phyloP scores from a whole-genome alignment of 2,888 invertebrate genomes.

The Scaptomyza polygonia region DNA sequence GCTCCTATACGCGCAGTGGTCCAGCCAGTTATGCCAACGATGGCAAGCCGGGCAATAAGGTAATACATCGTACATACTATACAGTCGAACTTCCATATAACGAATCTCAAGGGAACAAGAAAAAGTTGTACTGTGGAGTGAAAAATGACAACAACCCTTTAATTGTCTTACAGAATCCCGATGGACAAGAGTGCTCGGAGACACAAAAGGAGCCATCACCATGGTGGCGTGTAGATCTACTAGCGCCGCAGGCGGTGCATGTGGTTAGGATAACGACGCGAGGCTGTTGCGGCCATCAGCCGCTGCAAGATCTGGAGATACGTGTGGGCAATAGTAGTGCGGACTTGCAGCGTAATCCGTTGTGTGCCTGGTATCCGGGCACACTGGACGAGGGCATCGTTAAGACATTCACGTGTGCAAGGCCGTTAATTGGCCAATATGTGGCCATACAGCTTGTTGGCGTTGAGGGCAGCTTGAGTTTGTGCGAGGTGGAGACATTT shows the following conservation, averaged over 20 bases:
- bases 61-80: slow-evolving; percentile 24
- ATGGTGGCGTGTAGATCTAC: slow-evolving; percentile 96
- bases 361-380: slow-evolving; percentile 97
- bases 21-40: slow-evolving; percentile 94
- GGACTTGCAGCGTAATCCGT: slow-evolving; percentile 93
- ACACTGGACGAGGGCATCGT: slow-evolving; percentile 96
- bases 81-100: neutral
- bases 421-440: slow-evolving; percentile 93
- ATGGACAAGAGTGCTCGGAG: slow-evolving; percentile 94
- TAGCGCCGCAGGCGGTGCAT: slow-evolving; percentile 92
- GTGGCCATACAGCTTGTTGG: slow-evolving; percentile 95
- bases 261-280: slow-evolving; percentile 93
- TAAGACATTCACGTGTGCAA: slow-evolving; percentile 94
- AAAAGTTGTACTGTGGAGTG: neutral
- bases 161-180: slow-evolving; percentile 88
- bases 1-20: slow-evolving; percentile 94
- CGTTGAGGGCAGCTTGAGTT: slow-evolving; percentile 93
- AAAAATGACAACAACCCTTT: neutral
- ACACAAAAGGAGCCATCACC: slow-evolving; percentile 95
- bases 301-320: slow-evolving; percentile 94
- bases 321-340: slow-evolving; percentile 95
- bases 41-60: slow-evolving; percentile 90
- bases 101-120: too few species aligned
- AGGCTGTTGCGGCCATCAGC: slow-evolving; percentile 90
- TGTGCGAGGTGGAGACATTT: slow-evolving; percentile 96